Evolutionary conservation across 2,888 invertebrate genomes (phyloP).

Genomic region (Exocentrus adspersus): DNA sequence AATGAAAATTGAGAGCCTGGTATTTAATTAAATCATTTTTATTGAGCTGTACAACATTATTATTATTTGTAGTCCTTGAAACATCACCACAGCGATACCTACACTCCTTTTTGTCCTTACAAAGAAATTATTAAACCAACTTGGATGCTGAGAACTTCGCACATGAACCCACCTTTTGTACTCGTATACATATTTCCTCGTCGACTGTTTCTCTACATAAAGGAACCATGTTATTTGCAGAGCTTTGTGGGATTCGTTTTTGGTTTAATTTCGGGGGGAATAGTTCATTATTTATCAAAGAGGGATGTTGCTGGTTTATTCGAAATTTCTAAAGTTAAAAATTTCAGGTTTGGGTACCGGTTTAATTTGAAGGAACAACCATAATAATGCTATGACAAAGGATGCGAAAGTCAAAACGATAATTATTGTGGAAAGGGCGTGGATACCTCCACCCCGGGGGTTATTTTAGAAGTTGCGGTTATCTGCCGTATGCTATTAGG

Average conservation of each 20-base stretch:
- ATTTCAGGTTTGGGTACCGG: too few relatives aligned
- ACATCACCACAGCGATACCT: background rate
- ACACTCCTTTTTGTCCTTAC: background rate
- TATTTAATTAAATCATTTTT: too few relatives aligned
- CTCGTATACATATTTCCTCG: background rate
- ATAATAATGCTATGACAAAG: too few relatives aligned
- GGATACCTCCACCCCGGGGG: too few relatives aligned
- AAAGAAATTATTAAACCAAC: background rate
- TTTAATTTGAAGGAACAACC: too few relatives aligned
- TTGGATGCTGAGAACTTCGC: background rate
- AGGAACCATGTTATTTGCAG: background rate
- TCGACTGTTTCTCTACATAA: background rate
- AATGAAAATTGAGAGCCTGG: too few relatives aligned
- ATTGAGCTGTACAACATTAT: too few relatives aligned
- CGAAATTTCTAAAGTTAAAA: too few relatives aligned
- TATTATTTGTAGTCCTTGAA: too few relatives aligned
- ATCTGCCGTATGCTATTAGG: background rate
- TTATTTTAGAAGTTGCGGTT: background rate
- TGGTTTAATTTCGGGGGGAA: background rate
- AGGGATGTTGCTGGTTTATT: too few relatives aligned
- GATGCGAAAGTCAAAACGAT: too few relatives aligned
- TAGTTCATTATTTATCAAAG: background rate
- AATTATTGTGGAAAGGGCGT: too few relatives aligned
- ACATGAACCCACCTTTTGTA: background rate
- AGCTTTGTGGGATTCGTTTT: background rate